Base-by-base conservation (phyloP, 2,888 invertebrate genomes). In the Acronicta psi region DNA sequence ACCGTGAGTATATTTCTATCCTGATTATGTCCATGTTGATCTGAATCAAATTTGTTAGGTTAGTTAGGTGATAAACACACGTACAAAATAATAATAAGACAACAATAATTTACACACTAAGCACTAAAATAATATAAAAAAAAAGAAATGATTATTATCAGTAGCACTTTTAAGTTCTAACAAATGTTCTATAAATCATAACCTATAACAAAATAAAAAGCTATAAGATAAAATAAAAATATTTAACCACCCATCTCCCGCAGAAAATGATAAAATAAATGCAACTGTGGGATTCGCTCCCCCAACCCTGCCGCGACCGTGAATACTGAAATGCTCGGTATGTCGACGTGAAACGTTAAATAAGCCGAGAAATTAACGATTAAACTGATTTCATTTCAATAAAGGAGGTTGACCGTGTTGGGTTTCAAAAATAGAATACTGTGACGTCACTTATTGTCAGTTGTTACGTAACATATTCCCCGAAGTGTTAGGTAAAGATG, bases 1-100 rank as follows among this genome's bases (percentile, higher is more conserved):
- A 75, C 75, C 73, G 75, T 75, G 75, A 75, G 75, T 75, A 75
- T 59, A 64, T 13, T 47, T 59, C 43, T 49, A 55, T 73, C 55
- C 49, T 46, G 58, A 31, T n/a, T 52, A 44, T 36, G 49, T 60
- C 67, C 65, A 68, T 68, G 65, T 55, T 61, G 65, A 47, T 65
- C 68, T 60, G 50, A 31, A 47, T 1, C 43, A 17, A 38, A 49
- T 8, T 10, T 7, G 23, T 8, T 23, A 23, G 23, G 5, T 4
- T 5, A 4, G 20, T 5, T 20, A 2, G 5, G 20, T 4, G 20
- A 20, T 20, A 20, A 20, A n/a, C n/a, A n/a, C n/a, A n/a, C n/a
- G n/a, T n/a, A n/a, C n/a, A n/a, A 23, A 23, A 23, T 23, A 23
- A 23, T 7, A 7, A n/a, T n/a, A n/a, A 5, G 20, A 5, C 20